Evolutionary conservation across 2,888 invertebrate genomes (phyloP), one percentile per base, ranked within the genome.

Genomic region (Callyntrura guangdongensis): DNA sequence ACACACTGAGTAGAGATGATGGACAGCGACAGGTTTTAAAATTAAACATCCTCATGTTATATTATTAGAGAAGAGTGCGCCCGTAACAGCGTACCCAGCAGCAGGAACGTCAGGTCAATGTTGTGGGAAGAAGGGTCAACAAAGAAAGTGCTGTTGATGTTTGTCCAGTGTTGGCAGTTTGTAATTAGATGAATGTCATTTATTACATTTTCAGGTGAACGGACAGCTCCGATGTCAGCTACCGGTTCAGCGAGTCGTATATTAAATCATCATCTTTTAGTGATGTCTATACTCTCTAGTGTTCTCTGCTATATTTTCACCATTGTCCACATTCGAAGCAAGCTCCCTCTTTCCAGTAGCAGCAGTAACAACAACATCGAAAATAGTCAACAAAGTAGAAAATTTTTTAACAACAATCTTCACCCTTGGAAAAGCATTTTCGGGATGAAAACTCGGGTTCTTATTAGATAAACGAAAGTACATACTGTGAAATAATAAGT

Each of bases 241-340:
- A 95, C 95, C 74, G 94, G 94, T 20, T 93, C 97, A 90, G 97
- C 97, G 93, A 97, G 97, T 93, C 96, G 93, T 85, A 94, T 94
- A 89, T 90, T 94, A 85, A 93, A 93, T 92, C 94, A 93, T 91
- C 93, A 93, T 47, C 92, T 94, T 87, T 79, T 94, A 89, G 93
- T 92, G 14, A 92, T 94, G 86, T 94, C 94, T 89, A 92, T 94
- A 82, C 88, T 92, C 27, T 93, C 93, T 67, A 93, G 93, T 92
- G 91, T 93, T 89, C 91, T 93, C 45, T 92, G 92, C 69, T 93
- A 92, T 83, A 88, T 92, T 86, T 91, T 92, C 83, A 92, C 91
- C 14, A 91, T 92, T 72, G 89, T 89, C 86, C 92, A 92, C 86
- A 64, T 92, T 61, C 79, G 89, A 74, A 91, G 92, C 88, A 86